Base-by-base conservation (phyloP, 1,140 invertebrate species). In the Sarcophaga peregrina region DNA sequence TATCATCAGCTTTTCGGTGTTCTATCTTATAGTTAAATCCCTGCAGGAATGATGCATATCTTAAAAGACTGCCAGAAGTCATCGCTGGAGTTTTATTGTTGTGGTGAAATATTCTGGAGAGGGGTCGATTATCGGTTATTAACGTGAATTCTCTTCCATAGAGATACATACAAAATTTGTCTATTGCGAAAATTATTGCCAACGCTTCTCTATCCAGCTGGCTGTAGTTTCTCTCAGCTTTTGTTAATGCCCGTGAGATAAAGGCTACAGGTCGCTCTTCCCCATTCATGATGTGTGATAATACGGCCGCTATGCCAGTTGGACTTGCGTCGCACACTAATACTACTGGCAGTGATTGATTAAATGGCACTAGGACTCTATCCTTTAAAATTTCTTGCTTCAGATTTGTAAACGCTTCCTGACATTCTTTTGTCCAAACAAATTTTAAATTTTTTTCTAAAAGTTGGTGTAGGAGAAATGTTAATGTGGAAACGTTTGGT, bases 381-480 rank as follows among this genome's bases (percentile, higher is more conserved):
- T 82, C 62, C 10, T 62, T 82, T n/a, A 46, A 45, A n/a, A n/a
- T n/a, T n/a, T n/a, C n/a, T n/a, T n/a, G n/a, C n/a, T n/a, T n/a
- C n/a, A n/a, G n/a, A n/a, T 83, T 82, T 52, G 50, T 25, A 84
- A 86, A 86, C 15, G 82, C 81, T 20, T 54, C 10, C 13, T 82
- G 17, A 37, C 85, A 85, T 11, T 82, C 7, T 68, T 82, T n/a
- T 68, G 78, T 48, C 86, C 85, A 87, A 54, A 80, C 17, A 58
- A 86, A 86, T 85, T 83, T 83, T 52, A 45, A 58, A 62, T 83
- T 80, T 73, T 85, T 83, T 62, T 83, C n/a, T 46, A 85, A 37
- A 0, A 91, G 82, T 9, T 87, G 86, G 10, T 84, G 48, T 54
- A 90, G 84, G 11, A 84, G 73, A 9, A 10, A 62, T 45, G 80